Conservation (phyloP, 2,888 invertebrate species). For the Leptothorax acervorum region DNA sequence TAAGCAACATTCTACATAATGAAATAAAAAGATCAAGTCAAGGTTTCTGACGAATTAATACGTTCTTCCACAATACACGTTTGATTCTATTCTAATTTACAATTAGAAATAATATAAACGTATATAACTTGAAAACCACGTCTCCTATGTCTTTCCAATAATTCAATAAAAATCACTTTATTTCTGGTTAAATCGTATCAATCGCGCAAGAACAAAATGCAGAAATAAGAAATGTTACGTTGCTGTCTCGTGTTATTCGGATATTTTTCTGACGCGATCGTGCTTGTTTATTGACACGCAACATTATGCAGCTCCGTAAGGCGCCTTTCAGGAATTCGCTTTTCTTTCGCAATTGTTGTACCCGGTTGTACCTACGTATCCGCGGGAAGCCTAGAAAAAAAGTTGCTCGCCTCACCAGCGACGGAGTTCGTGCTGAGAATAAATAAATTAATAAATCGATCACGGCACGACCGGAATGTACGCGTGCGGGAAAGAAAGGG, state of each 20-base stretch:
- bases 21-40: neutral
- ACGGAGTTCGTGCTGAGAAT: constrained; percentile 62
- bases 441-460: constrained; percentile 77
- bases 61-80: neutral
- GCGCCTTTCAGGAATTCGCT: constrained; percentile 30
- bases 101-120: neutral
- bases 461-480: constrained; percentile 60
- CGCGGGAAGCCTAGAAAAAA: constrained; percentile 59
- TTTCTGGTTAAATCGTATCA: neutral
- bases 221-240: neutral
- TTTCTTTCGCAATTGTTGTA: constrained; percentile 48
- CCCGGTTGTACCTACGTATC: neutral
- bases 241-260: neutral
- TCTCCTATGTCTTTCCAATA: too few species aligned
- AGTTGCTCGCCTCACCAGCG: constrained; percentile 66
- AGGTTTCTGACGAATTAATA: neutral
- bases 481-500: constrained; percentile 60
- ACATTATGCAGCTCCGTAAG: constrained; percentile 37
- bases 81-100: neutral
- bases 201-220: neutral
- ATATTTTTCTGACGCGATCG: constrained; percentile 22
- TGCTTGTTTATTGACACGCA: constrained; percentile 49
- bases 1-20: neutral
- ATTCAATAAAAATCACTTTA: neutral
- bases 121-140: neutral